phyloP scores from a whole-genome alignment of 2,113 vertebrate species.

The Danionella cerebrum region DNA sequence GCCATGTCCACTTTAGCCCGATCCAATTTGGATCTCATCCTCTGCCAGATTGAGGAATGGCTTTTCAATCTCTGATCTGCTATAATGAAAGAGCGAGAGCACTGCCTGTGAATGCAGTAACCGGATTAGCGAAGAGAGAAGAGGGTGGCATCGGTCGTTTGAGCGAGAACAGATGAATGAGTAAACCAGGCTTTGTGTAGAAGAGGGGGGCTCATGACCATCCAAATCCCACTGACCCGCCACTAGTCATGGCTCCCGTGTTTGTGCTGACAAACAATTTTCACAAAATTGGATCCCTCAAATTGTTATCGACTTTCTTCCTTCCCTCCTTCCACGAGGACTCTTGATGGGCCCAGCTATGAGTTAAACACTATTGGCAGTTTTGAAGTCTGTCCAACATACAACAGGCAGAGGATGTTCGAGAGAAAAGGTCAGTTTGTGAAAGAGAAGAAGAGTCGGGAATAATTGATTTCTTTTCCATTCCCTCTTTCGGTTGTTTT shows the following conservation, averaged over 20 bases:
- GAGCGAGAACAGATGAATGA: conserved; percentile 17
- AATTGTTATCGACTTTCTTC: conserved; percentile 6
- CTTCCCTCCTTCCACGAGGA: not conserved
- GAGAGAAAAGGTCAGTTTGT: conserved; percentile 59
- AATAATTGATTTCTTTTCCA: conserved; percentile 35
- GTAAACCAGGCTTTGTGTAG: conserved; percentile 28
- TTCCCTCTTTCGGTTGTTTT: conserved; percentile 24
- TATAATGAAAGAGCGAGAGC: conserved; percentile 23
- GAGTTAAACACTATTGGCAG: conserved; percentile 22
- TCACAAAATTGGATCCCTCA: not conserved
- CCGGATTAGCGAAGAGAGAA: conserved; percentile 16
- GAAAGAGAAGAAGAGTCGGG: conserved; percentile 25
- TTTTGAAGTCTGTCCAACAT: conserved; percentile 34
- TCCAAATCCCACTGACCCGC: conserved; percentile 4
- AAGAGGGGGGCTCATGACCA: not conserved
- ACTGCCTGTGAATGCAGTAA: conserved; percentile 26
- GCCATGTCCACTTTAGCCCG: not conserved
- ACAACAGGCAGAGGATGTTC: conserved; percentile 41
- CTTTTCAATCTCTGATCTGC: conserved; percentile 28
- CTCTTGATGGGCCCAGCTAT: not conserved
- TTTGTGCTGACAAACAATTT: conserved; percentile 24
- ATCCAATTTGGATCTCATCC: conserved; percentile 19
- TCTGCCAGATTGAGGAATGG: conserved; percentile 17
- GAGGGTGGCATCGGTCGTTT: conserved; percentile 6
- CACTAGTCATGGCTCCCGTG: conserved; percentile 4